phyloP scores from a whole-genome alignment of 1,140 invertebrate species.

The Aphaenogaster ashmeadi region DNA sequence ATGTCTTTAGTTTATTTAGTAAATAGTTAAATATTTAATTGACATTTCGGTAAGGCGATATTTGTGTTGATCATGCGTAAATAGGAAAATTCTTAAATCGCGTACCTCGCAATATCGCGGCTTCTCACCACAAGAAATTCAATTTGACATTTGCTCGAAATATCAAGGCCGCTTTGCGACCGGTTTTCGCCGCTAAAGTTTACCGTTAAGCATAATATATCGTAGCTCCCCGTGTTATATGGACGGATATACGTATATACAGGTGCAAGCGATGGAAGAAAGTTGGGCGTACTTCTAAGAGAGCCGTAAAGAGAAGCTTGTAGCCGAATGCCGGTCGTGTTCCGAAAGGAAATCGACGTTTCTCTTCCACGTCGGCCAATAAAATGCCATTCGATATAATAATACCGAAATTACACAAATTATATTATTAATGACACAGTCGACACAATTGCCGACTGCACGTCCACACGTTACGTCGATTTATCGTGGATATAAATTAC shows the following conservation, averaged over 20 bases:
- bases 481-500: not conserved
- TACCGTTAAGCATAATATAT: conserved; percentile 46
- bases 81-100: not conserved
- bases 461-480: not conserved
- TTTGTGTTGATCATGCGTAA: not conserved
- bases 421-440: conserved; percentile 12
- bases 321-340: not conserved
- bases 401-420: too few relatives aligned
- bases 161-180: conserved; percentile 38
- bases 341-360: conserved; percentile 25
- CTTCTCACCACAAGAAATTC: not conserved
- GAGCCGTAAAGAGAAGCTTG: conserved; percentile 8
- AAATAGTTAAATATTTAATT: too few relatives aligned
- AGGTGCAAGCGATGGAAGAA: conserved; percentile 24
- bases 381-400: not conserved
- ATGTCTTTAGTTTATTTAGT: not conserved
- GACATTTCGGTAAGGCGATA: not conserved
- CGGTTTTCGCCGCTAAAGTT: conserved; percentile 44
- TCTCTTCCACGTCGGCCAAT: conserved; percentile 15
- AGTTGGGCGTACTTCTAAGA: conserved; percentile 10
- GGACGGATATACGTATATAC: not conserved
- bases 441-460: not conserved
- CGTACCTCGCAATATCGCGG: not conserved
- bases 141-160: conserved; percentile 45
- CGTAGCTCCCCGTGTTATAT: conserved; percentile 33